Conservation (phyloP, 2,797 vertebrate genomes). For the Tragopan temminckii region DNA sequence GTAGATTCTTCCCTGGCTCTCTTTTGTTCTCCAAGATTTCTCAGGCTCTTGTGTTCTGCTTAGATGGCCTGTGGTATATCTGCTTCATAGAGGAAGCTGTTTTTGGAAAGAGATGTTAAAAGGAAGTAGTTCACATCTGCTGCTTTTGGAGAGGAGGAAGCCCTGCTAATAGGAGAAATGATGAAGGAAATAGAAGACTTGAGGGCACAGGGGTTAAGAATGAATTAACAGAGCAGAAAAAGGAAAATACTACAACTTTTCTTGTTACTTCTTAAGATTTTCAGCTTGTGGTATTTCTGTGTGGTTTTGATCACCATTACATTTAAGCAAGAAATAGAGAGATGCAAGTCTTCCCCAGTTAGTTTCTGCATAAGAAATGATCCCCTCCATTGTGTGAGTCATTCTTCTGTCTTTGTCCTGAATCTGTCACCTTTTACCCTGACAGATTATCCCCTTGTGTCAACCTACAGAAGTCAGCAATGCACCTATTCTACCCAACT, state of each 20-base stretch:
- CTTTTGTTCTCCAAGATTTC: background rate
- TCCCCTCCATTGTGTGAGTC: background rate
- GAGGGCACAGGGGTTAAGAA: background rate
- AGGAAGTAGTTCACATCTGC: background rate
- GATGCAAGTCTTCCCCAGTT: background rate
- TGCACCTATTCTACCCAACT: background rate
- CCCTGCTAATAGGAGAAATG: background rate
- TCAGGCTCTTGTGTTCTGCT: background rate
- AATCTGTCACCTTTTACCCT: slow-evolving; percentile 29
- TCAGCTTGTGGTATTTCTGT: background rate
- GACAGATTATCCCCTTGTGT: background rate
- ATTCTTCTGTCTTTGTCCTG: slow-evolving; percentile 16
- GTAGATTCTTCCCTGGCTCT: background rate
- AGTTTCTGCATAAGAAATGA: slow-evolving; percentile 10
- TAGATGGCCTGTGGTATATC: background rate
- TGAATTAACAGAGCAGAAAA: background rate
- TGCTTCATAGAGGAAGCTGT: background rate
- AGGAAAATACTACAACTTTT: background rate
- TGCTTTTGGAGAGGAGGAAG: slow-evolving; percentile 24
- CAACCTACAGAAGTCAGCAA: background rate
- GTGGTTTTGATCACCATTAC: background rate
- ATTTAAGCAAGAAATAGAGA: background rate
- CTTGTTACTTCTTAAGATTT: background rate
- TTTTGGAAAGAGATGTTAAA: background rate
- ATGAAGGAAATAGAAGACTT: background rate